Conservation (phyloP, 2,113 vertebrate species). For the Hippoglossus stenolepis region DNA sequence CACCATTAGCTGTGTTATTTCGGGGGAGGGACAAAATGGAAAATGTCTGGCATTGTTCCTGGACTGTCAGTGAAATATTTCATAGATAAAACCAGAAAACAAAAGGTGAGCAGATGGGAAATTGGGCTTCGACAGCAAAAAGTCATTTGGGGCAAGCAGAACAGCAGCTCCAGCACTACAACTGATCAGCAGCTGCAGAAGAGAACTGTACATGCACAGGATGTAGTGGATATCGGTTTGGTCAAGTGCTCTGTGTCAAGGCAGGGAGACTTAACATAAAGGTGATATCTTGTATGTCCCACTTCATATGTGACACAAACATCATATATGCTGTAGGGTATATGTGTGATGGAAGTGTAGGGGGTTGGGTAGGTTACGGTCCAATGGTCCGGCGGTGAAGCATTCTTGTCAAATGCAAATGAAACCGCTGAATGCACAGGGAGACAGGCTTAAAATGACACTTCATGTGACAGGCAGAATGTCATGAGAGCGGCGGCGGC, state of each 20-base stretch:
- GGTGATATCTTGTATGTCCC: neutral
- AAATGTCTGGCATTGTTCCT: constrained; percentile 11
- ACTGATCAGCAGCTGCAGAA: neutral
- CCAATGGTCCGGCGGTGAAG: neutral
- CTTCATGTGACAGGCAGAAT: constrained; percentile 26
- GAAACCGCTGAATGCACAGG: neutral
- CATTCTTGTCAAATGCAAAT: constrained; percentile 50
- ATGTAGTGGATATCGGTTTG: neutral
- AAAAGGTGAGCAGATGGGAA: neutral
- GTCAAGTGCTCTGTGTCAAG: neutral
- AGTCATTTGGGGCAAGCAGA: neutral
- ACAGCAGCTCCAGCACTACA: neutral
- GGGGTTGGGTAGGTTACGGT: neutral
- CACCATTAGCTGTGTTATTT: neutral
- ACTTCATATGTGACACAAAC: neutral
- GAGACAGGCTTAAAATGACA: constrained; percentile 26
- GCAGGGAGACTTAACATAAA: neutral
- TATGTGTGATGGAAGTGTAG: constrained; percentile 10
- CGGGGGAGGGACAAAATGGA: neutral
- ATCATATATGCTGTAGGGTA: neutral
- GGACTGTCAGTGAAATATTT: constrained; percentile 3
- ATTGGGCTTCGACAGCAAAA: neutral
- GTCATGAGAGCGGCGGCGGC: neutral
- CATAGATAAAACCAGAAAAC: neutral
- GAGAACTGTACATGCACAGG: neutral